phyloP scores from a whole-genome alignment of 64 coral and sea anemone genomes.

The Hydrozoanthus tunicans region DNA sequence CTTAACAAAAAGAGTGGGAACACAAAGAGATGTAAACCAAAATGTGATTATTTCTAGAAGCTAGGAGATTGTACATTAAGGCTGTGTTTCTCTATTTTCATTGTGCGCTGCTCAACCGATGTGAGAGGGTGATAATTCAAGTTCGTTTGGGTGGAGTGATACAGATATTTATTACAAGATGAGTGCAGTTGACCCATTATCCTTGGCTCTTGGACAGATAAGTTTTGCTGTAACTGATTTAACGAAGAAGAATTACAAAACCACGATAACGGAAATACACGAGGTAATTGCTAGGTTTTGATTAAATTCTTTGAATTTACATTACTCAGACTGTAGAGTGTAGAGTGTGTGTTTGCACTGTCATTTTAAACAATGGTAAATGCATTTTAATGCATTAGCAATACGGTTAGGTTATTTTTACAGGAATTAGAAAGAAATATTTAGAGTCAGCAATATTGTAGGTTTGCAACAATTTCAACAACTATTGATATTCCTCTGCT shows the following conservation, averaged over 20 bases:
- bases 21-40: background rate
- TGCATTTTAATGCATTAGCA: too few relatives aligned
- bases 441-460: too few relatives aligned
- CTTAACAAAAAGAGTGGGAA: background rate
- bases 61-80: background rate
- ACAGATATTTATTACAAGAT: constrained; percentile 22
- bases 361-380: too few relatives aligned
- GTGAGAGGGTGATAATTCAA: background rate
- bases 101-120: background rate
- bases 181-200: constrained; percentile 87
- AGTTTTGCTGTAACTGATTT: constrained; percentile 92
- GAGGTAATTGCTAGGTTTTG: constrained; percentile 60
- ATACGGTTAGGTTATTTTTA: too few relatives aligned
- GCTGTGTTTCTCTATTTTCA: background rate
- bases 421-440: too few relatives aligned
- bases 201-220: constrained; percentile 89
- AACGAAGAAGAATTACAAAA: constrained; percentile 97
- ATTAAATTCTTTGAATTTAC: too few relatives aligned
- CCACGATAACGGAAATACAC: constrained; percentile 86
- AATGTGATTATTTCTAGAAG: constrained; percentile 2
- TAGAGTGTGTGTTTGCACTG: too few relatives aligned
- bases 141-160: constrained; percentile 5
- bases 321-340: too few relatives aligned
- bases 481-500: too few relatives aligned
- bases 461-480: too few relatives aligned